phyloP scores from a whole-genome alignment of 2,113 vertebrate species.

The Saguinus imperator region DNA sequence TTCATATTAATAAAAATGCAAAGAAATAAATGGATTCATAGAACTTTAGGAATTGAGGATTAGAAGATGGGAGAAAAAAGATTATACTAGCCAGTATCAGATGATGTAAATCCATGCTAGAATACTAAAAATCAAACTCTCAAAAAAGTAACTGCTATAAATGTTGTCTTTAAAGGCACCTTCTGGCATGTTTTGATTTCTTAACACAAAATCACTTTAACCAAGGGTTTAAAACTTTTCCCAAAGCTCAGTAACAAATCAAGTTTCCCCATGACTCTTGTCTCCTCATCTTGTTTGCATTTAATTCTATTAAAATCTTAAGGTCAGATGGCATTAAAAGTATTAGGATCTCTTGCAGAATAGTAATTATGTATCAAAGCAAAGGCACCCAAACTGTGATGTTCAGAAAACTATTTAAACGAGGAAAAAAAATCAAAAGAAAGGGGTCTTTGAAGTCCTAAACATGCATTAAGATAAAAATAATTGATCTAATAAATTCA shows the following conservation, averaged over 20 bases:
- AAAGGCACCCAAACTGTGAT: conserved; percentile 69
- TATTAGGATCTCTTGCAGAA: conserved; percentile 53
- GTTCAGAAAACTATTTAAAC: conserved; percentile 57
- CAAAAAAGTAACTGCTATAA: not conserved
- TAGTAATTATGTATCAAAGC: conserved; percentile 82
- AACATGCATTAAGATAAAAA: conserved; percentile 81
- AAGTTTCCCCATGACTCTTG: not conserved
- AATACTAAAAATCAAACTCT: not conserved
- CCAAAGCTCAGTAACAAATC: not conserved
- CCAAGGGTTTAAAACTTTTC: conserved; percentile 24
- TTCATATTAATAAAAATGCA: not conserved
- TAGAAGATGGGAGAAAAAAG: not conserved
- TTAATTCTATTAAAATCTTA: conserved; percentile 81
- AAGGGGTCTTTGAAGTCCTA: conserved; percentile 79
- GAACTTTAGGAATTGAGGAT: not conserved
- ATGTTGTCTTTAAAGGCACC: not conserved
- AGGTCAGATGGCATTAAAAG: conserved; percentile 77
- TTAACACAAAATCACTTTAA: not conserved
- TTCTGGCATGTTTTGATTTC: not conserved
- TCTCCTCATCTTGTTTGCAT: conserved; percentile 68
- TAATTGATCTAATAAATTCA: conserved; percentile 84
- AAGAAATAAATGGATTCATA: not conserved
- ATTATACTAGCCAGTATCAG: accelerated
- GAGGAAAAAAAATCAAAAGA: conserved; percentile 55
- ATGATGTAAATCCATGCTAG: not conserved